Evolutionary conservation across 2,797 vertebrate genomes (phyloP), one percentile per base, ranked within the genome.

Genomic region (Gila robusta): DNA sequence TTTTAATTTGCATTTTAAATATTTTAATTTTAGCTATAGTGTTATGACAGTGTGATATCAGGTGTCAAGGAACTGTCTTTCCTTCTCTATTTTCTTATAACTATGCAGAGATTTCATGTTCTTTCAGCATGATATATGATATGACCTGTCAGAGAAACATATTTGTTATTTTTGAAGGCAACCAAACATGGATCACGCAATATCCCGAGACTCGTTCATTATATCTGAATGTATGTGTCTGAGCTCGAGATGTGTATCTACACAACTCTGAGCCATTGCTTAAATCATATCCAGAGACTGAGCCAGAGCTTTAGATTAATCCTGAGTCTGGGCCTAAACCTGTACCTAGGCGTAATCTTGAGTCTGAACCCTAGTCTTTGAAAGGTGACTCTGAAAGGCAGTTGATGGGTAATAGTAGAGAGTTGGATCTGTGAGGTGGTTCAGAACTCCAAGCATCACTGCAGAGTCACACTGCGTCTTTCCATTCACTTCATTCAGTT

Each of bases 401-500:
- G 49, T 56, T 72, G 64, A 59, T 72, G 26, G 76, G 77, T 67
- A 82, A 87, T 81, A 82, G 67, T 81, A 83, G 67, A 47, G 83
- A 79, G 32, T 78, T 85, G 87, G 26, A 71, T 80, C 28, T 85
- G 54, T 44, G 81, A 88, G 87, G 66, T 70, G 54, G 83, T 83
- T 76, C 69, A 86, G 73, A 79, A 84, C 85, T 86, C 79, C 87
- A 76, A 81, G 66, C 83, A 82, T 83, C 86, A 77, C 76, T 56
- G 44, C 41, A 77, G 73, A 82, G 67, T 41, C 79, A 79, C 72
- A 41, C 49, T 69, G 82, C 71, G 83, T 64, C 83, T 87, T 86
- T 89, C 87, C 89, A 85, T 91, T 86, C 82, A 84, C 82, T 87
- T 88, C 86, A 92, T 91, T 87, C 86, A 88, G 89, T 79, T 91